Base-by-base conservation (phyloP, 2,888 invertebrate species). In the Melinaea menophilus region DNA sequence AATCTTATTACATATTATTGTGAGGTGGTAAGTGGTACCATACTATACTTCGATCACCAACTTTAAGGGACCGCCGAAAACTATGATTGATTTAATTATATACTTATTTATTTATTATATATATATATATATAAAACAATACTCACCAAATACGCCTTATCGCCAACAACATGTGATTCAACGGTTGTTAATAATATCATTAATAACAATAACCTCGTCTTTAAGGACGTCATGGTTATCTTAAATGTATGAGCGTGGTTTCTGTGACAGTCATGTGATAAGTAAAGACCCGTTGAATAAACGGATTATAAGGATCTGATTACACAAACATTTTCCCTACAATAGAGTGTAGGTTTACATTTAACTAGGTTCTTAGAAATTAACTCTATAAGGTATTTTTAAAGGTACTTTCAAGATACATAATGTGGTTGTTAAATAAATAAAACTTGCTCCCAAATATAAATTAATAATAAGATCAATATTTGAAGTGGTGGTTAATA, bases 81-180 rank as follows among this genome's bases (percentile, higher is more conserved):
- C 22, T 22, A 22, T 22, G 22, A 22, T 22, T 22, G 22, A 22
- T 22, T 1, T 22, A 22, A 22, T 22, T 22, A 22, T 22, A 1
- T 22, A 22, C 1, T 22, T 22, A 22, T 22, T n/a, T n/a, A 33
- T 11, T 13, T 41, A 37, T 56, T 47, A 2, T 12, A 47, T 12
- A 41, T 45, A 12, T 45, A 3, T 31, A 34, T 57, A 4, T 12
- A 5, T 48, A 57, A 55, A 57, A 13, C 22, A 31, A 22, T 56
- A 70, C 84, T 80, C 77, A 88, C 87, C 81, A 87, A 65, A 62
- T 84, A 77, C 31, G 71, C 70, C 71, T 77, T 86, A 68, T 86
- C 87, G 5, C 78, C 79, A 9, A 75, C 64, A 45, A 88, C 69
- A 74, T 89, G 89, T 46, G 79, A 71, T 12, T 78, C 60, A 13